Base-by-base conservation (phyloP, 2,888 invertebrate genomes). In the Phaedon cochleariae region DNA sequence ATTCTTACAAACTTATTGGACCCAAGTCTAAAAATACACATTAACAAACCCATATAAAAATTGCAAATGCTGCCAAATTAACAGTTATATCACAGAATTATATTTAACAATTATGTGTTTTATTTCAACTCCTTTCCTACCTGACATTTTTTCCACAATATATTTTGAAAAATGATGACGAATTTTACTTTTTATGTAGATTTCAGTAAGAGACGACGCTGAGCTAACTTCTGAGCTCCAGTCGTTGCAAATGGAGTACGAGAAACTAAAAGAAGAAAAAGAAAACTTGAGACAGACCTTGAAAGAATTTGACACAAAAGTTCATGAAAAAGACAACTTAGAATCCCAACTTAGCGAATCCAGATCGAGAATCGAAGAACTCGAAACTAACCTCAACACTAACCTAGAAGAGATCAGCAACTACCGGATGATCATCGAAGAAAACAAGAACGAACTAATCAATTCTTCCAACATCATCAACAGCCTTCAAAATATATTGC, bases 371-470 rank as follows among this genome's bases (percentile, higher is more conserved):
- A 73, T 78, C n/a, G 52, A 64, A 6, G 75, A 76, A 58, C 68
- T 80, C 20, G 77, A 81, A 69, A 62, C 66, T 18, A 79, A 79
- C 72, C 58, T 81, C 26, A 67, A 67, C 18, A 62, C 71, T 59
- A 76, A 77, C 62, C 53, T 77, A 0, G 77, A 77, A 62, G 80
- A 83, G 74, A 77, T 82, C 48, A 73, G 75, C 46, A 76, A 75
- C 60, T 79, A 82, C 48, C 76, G 78, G 69, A 64, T 69, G 22
- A 75, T 78, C 15, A 73, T 83, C 21, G 77, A 80, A 59, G 78
- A 79, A 63, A 81, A 81, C 64, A 82, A 82, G 74, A 72, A 74
- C 5, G 81, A 83, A 70, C 73, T 82, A 9, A 79, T 79, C 58
- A 69, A 73, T 21, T 82, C 79, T 9, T 71, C 80, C 7, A 70